Conservation (phyloP, 1,140 invertebrate species). For the Lycorma delicatula region DNA sequence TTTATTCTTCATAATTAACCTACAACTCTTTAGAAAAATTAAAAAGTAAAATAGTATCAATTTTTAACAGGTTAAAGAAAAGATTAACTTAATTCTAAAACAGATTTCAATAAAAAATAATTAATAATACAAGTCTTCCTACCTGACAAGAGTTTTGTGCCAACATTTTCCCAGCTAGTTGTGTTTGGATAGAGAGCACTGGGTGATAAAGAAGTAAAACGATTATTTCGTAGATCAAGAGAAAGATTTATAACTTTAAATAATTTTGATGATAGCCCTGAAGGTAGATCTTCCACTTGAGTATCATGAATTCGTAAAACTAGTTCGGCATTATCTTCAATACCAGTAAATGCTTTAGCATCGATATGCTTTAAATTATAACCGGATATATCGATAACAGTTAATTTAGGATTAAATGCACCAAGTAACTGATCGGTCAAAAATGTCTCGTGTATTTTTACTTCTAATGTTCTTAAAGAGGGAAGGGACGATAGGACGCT, state of each 20-base stretch:
- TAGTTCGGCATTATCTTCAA: constrained; percentile 52
- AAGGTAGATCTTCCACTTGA: constrained; percentile 62
- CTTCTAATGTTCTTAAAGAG: constrained; percentile 50
- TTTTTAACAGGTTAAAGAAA: no score
- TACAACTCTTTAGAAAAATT: no score
- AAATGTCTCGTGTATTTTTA: constrained; percentile 64
- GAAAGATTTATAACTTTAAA: constrained; percentile 62
- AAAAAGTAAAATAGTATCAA: no score
- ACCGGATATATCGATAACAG: constrained; percentile 70
- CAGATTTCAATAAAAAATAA: no score
- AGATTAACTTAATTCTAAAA: no score
- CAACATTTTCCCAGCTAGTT: constrained; percentile 74
- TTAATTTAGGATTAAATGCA: constrained; percentile 58
- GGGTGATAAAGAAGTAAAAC: constrained; percentile 67
- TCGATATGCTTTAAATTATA: constrained; percentile 55
- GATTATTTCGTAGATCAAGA: constrained; percentile 71
- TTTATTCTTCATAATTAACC: no score
- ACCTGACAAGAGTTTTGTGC: constrained; percentile 72
- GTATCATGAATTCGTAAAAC: constrained; percentile 66
- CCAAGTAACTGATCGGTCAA: constrained; percentile 39
- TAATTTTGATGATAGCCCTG: constrained; percentile 65
- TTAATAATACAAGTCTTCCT: no score
- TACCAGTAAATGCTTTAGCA: constrained; percentile 55
- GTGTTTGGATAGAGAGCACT: constrained; percentile 79
- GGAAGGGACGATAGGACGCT: constrained; percentile 46